Conservation (phyloP, 2,888 invertebrate species). For the Nematopogon swammerdamellus region DNA sequence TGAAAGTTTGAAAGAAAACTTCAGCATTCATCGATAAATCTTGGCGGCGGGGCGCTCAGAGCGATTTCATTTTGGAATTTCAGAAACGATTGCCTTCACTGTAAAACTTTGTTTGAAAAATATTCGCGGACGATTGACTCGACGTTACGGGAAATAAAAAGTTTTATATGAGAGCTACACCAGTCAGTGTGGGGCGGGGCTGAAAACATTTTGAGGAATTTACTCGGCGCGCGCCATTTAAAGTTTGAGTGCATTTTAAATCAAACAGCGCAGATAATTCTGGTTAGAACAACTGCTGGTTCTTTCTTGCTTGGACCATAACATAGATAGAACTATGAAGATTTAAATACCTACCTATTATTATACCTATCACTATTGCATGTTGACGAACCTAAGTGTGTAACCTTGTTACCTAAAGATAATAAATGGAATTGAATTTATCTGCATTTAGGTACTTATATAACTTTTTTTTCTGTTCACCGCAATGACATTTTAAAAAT, state of each 20-base stretch:
- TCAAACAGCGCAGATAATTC: no score
- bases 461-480: no score
- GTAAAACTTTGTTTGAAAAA: slow-evolving; percentile 58
- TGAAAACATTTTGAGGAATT: slow-evolving; percentile 1
- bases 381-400: no score
- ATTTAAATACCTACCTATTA: no score
- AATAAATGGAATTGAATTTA: no score
- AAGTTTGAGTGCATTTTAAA: neutral
- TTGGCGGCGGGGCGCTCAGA: slow-evolving; percentile 53
- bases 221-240: neutral
- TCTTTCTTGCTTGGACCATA: no score
- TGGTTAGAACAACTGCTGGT: no score
- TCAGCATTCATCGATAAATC: slow-evolving; percentile 56
- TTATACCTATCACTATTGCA: no score
- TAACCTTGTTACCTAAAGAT: no score
- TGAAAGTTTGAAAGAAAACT: slow-evolving; percentile 54
- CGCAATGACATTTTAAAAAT: no score
- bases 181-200: slow-evolving; percentile 39
- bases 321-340: no score
- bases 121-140: slow-evolving; percentile 56
- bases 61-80: slow-evolving; percentile 59
- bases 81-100: slow-evolving; percentile 56
- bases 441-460: no score
- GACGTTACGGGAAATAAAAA: slow-evolving; percentile 57
- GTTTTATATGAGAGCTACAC: slow-evolving; percentile 53